Evolutionary conservation across 2,888 invertebrate genomes (phyloP).

Genomic region (Sinelater perroti): DNA sequence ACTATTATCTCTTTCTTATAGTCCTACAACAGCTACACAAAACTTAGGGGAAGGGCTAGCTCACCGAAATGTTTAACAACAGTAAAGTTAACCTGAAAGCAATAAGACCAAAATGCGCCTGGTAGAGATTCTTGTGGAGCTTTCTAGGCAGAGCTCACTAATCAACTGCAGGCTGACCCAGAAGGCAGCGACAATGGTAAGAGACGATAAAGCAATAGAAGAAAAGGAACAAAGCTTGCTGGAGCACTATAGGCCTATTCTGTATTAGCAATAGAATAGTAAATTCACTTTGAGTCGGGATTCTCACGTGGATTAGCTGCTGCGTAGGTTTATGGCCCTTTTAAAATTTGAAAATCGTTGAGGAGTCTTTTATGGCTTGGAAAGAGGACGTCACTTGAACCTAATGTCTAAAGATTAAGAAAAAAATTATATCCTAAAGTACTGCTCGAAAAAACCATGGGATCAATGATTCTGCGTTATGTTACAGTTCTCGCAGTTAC

Average conservation of each 20-base stretch:
- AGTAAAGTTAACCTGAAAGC: slow-evolving; percentile 82
- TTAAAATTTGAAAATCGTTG: slow-evolving; percentile 96
- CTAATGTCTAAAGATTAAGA: too few relatives aligned
- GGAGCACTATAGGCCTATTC: slow-evolving; percentile 84
- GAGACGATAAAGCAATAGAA: slow-evolving; percentile 73
- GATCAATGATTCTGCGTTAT: too few relatives aligned
- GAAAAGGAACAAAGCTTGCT: slow-evolving; percentile 84
- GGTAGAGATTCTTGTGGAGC: slow-evolving; percentile 80
- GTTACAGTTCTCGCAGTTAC: too few relatives aligned
- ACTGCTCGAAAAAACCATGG: too few relatives aligned
- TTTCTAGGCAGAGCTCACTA: slow-evolving; percentile 90
- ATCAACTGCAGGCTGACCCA: slow-evolving; percentile 80
- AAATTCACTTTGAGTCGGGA: slow-evolving; percentile 84
- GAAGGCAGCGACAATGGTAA: slow-evolving; percentile 67
- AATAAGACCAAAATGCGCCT: slow-evolving; percentile 84
- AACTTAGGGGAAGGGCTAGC: slow-evolving; percentile 76
- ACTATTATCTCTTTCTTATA: slow-evolving; percentile 87
- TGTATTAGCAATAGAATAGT: slow-evolving; percentile 91
- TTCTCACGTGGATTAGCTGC: slow-evolving; percentile 95
- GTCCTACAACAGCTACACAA: slow-evolving; percentile 85
- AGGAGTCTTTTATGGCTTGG: slow-evolving; percentile 96
- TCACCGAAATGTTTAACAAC: slow-evolving; percentile 80
- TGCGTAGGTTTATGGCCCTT: slow-evolving; percentile 94
- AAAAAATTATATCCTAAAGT: too few relatives aligned
- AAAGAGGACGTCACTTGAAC: slow-evolving; percentile 96